phyloP scores from a whole-genome alignment of 2,797 vertebrate species.

The Mormyrops attenuatus region DNA sequence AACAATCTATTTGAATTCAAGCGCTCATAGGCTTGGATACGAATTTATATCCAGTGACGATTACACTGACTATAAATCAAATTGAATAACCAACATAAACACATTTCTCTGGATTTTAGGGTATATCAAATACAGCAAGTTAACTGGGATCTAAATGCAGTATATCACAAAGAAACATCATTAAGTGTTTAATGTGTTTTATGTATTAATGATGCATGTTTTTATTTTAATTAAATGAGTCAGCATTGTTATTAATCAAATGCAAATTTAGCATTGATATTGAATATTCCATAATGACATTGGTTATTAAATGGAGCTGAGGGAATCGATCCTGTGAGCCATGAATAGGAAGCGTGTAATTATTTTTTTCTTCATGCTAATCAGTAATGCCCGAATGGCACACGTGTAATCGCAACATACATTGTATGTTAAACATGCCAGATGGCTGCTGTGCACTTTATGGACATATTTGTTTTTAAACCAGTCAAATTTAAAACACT shows the following conservation, averaged over 20 bases:
- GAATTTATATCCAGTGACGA: conserved; percentile 51
- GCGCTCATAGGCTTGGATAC: conserved; percentile 49
- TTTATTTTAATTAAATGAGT: conserved; percentile 54
- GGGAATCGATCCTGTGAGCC: conserved; percentile 46
- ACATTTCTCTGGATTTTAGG: conserved; percentile 52
- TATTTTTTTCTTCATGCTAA: conserved; percentile 47
- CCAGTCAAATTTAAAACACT: not conserved
- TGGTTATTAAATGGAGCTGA: conserved; percentile 51
- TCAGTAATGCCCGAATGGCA: conserved; percentile 24
- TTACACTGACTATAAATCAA: conserved; percentile 61
- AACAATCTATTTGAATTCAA: conserved; percentile 46
- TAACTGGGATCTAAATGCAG: conserved; percentile 56
- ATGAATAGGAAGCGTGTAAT: conserved; percentile 53
- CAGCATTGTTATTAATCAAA: conserved; percentile 55
- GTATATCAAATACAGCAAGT: conserved; percentile 55
- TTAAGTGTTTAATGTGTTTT: conserved; percentile 46
- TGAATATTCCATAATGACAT: conserved; percentile 50
- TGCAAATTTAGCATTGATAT: conserved; percentile 54
- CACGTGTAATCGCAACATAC: not conserved
- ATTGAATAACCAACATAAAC: conserved; percentile 57
- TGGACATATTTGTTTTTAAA: not conserved
- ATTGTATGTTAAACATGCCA: not conserved
- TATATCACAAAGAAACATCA: conserved; percentile 52
- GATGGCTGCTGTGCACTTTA: not conserved
- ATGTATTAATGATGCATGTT: conserved; percentile 60